Conservation (phyloP, 2,113 vertebrate genomes). For the Arizona elegans region DNA sequence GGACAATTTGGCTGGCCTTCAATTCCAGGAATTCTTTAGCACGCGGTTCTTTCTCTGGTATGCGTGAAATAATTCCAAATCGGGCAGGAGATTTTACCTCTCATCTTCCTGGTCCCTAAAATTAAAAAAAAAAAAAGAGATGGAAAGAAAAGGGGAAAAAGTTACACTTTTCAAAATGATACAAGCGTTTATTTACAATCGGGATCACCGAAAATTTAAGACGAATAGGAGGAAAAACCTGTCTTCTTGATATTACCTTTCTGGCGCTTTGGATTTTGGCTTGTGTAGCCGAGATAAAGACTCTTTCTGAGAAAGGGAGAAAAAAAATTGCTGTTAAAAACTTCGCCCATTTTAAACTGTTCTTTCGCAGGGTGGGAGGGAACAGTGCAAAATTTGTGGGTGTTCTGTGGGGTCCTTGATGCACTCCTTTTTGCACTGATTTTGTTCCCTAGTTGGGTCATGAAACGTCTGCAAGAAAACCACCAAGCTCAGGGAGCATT, state of each 20-base stretch:
- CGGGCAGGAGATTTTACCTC: not conserved
- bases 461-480: not conserved
- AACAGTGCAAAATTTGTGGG: not conserved
- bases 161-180: not conserved
- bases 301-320: constrained; percentile 67
- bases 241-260: constrained; percentile 21
- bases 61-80: not conserved
- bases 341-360: not conserved
- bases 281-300: constrained; percentile 62
- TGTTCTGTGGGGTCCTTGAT: not conserved
- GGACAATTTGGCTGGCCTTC: not conserved
- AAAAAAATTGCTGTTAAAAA: not conserved
- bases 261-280: constrained; percentile 23
- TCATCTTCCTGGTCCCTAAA: not conserved
- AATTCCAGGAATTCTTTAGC: not conserved
- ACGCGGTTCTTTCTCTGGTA: not conserved
- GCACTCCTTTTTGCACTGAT: not conserved
- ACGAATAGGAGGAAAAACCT: accelerated
- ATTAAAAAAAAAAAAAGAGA: not conserved
- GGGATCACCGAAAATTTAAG: not conserved
- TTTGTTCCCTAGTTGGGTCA: not conserved
- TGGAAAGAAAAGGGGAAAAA: not conserved
- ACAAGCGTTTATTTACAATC: not conserved
- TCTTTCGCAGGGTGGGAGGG: not conserved
- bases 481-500: not conserved